phyloP scores from a whole-genome alignment of 2,888 invertebrate species.

The Erebia aethiops region DNA sequence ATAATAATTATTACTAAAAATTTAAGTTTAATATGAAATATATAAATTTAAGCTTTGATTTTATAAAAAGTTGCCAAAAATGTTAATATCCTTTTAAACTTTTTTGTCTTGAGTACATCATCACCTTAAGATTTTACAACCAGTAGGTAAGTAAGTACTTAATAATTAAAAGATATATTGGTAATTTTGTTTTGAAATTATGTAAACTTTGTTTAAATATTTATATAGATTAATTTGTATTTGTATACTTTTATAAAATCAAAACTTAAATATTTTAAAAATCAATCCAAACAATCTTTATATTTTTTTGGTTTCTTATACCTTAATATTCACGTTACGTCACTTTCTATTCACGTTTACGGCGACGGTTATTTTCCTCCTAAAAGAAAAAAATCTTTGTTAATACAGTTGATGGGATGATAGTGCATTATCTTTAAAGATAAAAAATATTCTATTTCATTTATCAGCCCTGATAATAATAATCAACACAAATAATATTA shows the following conservation, averaged over 20 bases:
- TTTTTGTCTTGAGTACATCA: background rate
- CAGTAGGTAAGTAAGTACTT: background rate
- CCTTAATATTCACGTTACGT: slow-evolving; percentile 3
- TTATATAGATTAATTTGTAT: background rate
- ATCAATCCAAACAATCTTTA: slow-evolving; percentile 8
- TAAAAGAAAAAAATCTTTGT: slow-evolving; percentile 62
- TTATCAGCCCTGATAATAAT: too few relatives aligned
- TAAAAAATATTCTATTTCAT: too few relatives aligned
- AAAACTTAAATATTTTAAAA: background rate
- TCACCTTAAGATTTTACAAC: too few relatives aligned
- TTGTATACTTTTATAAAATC: slow-evolving; percentile 3
- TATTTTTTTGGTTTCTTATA: slow-evolving; percentile 11
- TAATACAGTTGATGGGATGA: slow-evolving; percentile 30
- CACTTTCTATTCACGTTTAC: slow-evolving; percentile 72
- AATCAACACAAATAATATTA: too few relatives aligned
- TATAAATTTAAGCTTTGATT: background rate
- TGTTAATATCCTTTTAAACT: background rate
- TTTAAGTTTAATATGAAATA: slow-evolving; percentile 6
- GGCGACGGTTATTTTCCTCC: slow-evolving; percentile 73
- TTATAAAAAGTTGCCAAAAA: background rate
- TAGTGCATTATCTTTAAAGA: slow-evolving; percentile 17
- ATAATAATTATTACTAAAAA: background rate
- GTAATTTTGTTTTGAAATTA: background rate
- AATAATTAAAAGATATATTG: background rate
- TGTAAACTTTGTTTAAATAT: background rate